phyloP scores from a whole-genome alignment of 2,113 vertebrate genomes.

The Rhea pennata region DNA sequence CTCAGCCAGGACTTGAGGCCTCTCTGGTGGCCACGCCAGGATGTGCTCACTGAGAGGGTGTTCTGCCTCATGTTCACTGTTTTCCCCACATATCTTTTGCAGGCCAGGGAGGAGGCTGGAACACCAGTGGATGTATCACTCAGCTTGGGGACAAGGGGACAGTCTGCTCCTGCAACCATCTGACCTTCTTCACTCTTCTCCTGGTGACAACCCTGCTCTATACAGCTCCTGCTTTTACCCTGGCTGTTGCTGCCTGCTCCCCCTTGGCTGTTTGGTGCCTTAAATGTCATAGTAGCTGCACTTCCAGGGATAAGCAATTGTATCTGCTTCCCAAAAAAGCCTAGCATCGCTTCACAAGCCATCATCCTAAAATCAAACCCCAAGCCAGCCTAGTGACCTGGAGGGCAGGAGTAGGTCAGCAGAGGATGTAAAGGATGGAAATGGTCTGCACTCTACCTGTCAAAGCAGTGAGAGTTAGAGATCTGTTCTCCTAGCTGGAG shows the following conservation, averaged over 20 bases:
- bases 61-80: accelerated
- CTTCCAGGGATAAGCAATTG: neutral
- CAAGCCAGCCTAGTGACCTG: neutral
- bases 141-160: neutral
- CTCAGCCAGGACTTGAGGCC: neutral
- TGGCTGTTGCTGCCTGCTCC: neutral
- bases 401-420: neutral
- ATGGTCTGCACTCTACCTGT: neutral
- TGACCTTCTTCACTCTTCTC: slow-evolving; percentile 91
- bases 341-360: neutral
- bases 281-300: neutral
- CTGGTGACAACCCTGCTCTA: slow-evolving; percentile 76
- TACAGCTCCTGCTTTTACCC: neutral
- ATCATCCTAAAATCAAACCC: neutral
- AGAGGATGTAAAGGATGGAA: neutral
- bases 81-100: accelerated
- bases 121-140: slow-evolving; percentile 72
- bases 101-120: slow-evolving; percentile 77
- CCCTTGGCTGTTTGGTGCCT: neutral
- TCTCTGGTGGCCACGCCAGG: neutral
- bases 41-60: neutral
- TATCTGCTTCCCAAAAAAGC: neutral
- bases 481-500: neutral
- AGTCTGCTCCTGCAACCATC: slow-evolving; percentile 84
- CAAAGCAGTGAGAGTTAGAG: neutral